These are phyloP conservation scores for Piscicola geometra DNA, from an alignment of 2,888 invertebrate genomes.

Conservation along the genomic window DNA sequence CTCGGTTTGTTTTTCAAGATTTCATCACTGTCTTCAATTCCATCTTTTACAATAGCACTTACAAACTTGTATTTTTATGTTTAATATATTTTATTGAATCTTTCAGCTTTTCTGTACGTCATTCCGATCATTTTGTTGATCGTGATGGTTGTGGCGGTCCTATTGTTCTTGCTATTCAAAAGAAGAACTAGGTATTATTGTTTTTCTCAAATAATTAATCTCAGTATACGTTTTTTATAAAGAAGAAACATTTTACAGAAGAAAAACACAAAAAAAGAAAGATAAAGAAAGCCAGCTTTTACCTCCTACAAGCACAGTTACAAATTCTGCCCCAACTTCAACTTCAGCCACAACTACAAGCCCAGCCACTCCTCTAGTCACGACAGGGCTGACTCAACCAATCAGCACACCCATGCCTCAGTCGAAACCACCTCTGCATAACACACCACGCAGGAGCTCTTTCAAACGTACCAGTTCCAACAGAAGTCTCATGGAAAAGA, in stretches of 20 bases:
- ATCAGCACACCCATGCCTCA: background rate
- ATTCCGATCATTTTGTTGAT: too few relatives aligned
- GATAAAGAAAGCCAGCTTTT: background rate
- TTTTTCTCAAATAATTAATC: too few relatives aligned
- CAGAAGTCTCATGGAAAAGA: background rate
- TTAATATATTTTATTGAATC: background rate
- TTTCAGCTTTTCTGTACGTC: background rate
- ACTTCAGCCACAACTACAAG: background rate
- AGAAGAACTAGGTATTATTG: too few relatives aligned
- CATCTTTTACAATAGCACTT: too few relatives aligned
- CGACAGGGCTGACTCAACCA: background rate
- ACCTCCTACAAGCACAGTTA: background rate
- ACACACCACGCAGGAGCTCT: background rate
- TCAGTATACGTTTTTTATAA: too few relatives aligned
- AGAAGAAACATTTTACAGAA: too few relatives aligned
- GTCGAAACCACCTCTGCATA: background rate
- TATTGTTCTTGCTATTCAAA: too few relatives aligned
- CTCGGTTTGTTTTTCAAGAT: too few relatives aligned
- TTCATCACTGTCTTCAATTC: too few relatives aligned
- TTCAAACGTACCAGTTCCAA: background rate
- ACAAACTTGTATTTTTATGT: too few relatives aligned
- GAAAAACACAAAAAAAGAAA: background rate
- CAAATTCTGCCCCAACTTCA: background rate
- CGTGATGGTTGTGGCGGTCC: too few relatives aligned
- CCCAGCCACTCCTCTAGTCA: background rate